These are phyloP conservation scores for Polietes domitor DNA, from an alignment of 2,888 invertebrate species.

Conservation along the genomic window DNA sequence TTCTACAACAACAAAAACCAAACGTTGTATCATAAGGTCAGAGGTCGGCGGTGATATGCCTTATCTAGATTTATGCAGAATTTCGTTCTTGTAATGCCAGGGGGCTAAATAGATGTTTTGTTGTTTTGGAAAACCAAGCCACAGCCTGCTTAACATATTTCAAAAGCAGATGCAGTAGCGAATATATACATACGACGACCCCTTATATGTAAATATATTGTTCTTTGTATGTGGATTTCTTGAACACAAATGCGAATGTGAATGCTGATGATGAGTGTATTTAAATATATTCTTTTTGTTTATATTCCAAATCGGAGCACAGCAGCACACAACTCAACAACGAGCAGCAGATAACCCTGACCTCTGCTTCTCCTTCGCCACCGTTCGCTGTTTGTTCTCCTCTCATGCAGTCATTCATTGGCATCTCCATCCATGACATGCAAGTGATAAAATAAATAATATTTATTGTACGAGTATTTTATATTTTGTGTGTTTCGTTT, in stretches of 20 bases:
- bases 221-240: too few relatives aligned
- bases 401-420: not conserved
- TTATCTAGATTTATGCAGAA: conserved; percentile 22
- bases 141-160: not conserved
- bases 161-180: not conserved
- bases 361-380: conserved; percentile 32
- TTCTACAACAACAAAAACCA: not conserved
- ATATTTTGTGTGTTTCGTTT: conserved; percentile 23
- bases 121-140: not conserved
- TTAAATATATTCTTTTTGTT: conserved; percentile 18
- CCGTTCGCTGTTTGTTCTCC: not conserved
- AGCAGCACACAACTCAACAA: conserved; percentile 1
- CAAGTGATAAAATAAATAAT: conserved; percentile 52
- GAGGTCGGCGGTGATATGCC: conserved; percentile 7
- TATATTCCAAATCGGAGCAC: not conserved
- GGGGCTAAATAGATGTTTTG: not conserved
- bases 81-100: not conserved
- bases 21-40: conserved; percentile 6
- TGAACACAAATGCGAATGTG: not conserved
- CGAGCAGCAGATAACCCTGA: conserved; percentile 61
- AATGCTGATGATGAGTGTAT: conserved; percentile 12
- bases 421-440: conserved; percentile 23
- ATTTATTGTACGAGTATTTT: too few relatives aligned
- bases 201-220: too few relatives aligned
- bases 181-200: not conserved